These are phyloP conservation scores for Desmodus rotundus DNA, from an alignment of 2,113 vertebrate genomes.

Conservation along the genomic window DNA sequence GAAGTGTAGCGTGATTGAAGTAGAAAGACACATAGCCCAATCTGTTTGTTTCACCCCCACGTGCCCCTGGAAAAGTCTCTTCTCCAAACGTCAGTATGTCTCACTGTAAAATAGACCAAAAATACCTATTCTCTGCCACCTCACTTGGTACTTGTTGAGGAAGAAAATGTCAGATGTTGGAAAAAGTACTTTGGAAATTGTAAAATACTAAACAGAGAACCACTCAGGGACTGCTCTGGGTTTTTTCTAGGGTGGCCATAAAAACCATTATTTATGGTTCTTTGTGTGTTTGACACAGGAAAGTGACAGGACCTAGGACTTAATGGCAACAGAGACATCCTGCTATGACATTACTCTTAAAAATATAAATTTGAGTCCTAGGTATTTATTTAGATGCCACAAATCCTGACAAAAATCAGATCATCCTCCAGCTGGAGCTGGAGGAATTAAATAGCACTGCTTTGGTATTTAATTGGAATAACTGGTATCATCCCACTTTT, in stretches of 20 bases:
- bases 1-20: background rate
- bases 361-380: background rate
- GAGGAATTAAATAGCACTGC: background rate
- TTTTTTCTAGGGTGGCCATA: background rate
- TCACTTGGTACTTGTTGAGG: background rate
- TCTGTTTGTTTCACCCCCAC: background rate
- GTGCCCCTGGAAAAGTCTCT: background rate
- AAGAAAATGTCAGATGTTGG: background rate
- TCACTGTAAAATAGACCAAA: background rate
- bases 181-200: background rate
- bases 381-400: background rate
- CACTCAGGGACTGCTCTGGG: background rate
- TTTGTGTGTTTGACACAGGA: background rate
- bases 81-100: background rate
- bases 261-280: background rate
- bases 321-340: background rate
- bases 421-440: background rate
- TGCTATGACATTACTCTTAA: background rate
- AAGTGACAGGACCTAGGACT: background rate
- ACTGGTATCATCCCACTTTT: background rate
- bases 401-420: conserved; percentile 19
- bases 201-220: background rate
- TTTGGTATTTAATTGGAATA: conserved; percentile 44
- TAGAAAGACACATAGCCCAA: background rate
- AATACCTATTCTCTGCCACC: background rate